A percentile compares a stretch with the other conserved stretches of the same genome.
Conservation (phyloP, 2,888 invertebrate species). For the Acronicta psi region DNA sequence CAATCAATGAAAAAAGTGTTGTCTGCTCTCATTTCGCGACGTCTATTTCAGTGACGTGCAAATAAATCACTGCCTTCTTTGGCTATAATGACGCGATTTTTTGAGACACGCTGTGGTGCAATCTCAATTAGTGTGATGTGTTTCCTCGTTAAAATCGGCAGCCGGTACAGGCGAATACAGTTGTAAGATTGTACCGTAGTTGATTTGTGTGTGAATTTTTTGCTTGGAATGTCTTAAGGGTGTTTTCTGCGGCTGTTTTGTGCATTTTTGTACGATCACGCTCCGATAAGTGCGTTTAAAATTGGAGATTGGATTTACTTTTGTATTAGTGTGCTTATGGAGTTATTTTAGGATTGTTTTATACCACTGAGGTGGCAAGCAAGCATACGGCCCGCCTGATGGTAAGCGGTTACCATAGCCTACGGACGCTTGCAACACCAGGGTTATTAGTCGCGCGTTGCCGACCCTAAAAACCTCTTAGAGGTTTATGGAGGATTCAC, state of each 20-base stretch:
- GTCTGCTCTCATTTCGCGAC: conserved; percentile 76
- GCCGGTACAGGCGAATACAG: conserved; percentile 73
- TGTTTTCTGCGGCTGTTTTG: conserved; percentile 39
- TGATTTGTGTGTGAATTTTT: conserved; percentile 51
- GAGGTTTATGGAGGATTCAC: no score
- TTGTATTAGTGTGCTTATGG: background rate
- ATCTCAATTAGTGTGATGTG: conserved; percentile 87
- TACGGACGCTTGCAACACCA: no score
- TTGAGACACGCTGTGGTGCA: conserved; percentile 80
- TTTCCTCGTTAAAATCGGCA: conserved; percentile 86
- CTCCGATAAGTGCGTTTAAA: conserved; percentile 15
- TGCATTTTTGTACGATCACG: conserved; percentile 29
- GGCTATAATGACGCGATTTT: conserved; percentile 85
- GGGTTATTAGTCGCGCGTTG: no score
- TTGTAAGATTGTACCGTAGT: conserved; percentile 44
- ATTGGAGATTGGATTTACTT: conserved; percentile 15
- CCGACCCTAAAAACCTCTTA: no score
- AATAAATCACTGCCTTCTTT: conserved; percentile 85
- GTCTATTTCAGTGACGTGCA: conserved; percentile 81
- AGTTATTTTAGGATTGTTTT: background rate
- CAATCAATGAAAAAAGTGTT: conserved; percentile 65
- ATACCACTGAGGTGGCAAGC: no score
- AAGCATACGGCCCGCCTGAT: no score
- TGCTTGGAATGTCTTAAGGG: conserved; percentile 47
- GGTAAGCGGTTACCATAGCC: no score